A percentile compares a stretch with the other conserved stretches of the same genome.
Conservation (phyloP, 2,797 vertebrate species). For the Pseudopleuronectes americanus region DNA sequence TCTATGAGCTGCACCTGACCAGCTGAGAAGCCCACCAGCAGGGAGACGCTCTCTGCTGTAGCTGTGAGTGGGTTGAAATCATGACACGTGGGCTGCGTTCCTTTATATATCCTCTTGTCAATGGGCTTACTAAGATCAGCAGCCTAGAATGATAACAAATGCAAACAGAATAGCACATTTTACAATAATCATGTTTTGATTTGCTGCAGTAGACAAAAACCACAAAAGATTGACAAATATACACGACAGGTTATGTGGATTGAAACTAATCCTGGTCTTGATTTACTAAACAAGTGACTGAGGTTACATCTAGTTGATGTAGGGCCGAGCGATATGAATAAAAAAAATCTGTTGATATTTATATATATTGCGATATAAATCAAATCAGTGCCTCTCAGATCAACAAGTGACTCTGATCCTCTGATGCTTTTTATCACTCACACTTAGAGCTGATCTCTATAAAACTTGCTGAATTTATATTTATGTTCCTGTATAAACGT, state of each 20-base stretch:
- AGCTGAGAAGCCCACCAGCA: slow-evolving; percentile 98
- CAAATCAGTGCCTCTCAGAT: no score
- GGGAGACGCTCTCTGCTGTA: slow-evolving; percentile 96
- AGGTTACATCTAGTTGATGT: background rate
- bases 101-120: slow-evolving; percentile 99
- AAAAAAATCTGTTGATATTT: no score
- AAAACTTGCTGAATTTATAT: no score
- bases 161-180: slow-evolving; percentile 3
- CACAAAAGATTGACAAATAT: no score
- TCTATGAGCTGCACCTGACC: slow-evolving; percentile 99
- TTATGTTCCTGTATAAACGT: no score
- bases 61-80: slow-evolving; percentile 99
- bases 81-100: slow-evolving; percentile 98
- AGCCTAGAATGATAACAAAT: slow-evolving; percentile 81
- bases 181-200: background rate
- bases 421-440: no score
- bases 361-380: no score
- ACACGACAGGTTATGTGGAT: background rate
- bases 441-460: no score
- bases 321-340: background rate
- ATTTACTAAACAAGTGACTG: slow-evolving; percentile 1
- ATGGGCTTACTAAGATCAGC: slow-evolving; percentile 98
- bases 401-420: no score
- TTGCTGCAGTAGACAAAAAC: background rate
- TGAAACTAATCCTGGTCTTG: background rate